Evolutionary conservation across 2,888 invertebrate species (phyloP), one percentile per base, ranked within the genome.

Genomic region (Diloba caeruleocephala): DNA sequence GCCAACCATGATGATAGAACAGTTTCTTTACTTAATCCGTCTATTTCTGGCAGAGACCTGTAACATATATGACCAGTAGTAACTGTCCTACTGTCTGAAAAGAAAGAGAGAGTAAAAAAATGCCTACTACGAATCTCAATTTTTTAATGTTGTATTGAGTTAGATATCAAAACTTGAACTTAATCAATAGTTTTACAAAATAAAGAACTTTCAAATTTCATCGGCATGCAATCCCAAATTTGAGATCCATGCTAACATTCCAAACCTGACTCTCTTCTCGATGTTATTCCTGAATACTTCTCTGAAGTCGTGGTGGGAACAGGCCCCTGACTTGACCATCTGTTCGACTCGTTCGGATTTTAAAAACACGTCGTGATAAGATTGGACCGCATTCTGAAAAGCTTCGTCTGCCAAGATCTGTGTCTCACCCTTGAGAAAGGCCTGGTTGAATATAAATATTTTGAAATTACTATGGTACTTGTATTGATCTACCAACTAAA

Each of bases 1-100:
- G 99, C 98, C 96, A 99, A 97, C 99, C 99, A 99, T 33, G 99
- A 99, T 64, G 98, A 98, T 69, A 99, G 94, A 31, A 99, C 99
- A 33, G 99, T 99, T 93, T 99, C 99, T 94, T 99, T 99, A 93
- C 98, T 99, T 76, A 99, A 94, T 68, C 99, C 99, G 93, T 99
- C 99, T 85, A 99, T 99, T 95, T 99, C 99, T 68, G 99, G 99
- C 82, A 99, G 95, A 83, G 98, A 98, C 92, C 98, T 97, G 86
- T 34, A 85, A 68, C 51, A 50, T 3, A 31, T 10, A 7, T 19
- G n/a, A 12, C 23, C 50, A 37, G 6, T 65, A 60, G 15, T 8
- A 39, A 38, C 7, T 28, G 14, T 0, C 6, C 8, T 39, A 8
- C 14, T 21, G 12, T 1, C 13, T 2, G 1, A 17, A 2, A n/a